phyloP scores from a whole-genome alignment of 2,797 vertebrate species.

The Spinus pinus region DNA sequence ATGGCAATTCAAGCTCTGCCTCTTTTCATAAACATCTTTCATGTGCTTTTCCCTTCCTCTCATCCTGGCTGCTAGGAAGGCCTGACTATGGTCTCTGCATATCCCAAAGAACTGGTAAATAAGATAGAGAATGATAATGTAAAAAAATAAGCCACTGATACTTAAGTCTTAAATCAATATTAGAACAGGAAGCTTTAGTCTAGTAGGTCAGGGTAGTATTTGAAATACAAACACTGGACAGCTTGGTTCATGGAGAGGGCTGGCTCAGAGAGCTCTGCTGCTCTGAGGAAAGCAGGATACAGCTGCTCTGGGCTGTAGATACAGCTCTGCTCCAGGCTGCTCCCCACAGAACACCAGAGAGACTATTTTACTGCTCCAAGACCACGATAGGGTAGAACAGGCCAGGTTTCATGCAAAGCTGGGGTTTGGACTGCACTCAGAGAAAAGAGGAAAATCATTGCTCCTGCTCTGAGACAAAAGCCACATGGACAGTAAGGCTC shows the following conservation, averaged over 20 bases:
- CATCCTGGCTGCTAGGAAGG: neutral
- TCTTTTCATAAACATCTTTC: neutral
- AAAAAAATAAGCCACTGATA: conserved; percentile 9
- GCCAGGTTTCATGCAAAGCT: neutral
- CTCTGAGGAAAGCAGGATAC: neutral
- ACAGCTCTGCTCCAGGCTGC: neutral
- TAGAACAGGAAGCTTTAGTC: conserved; percentile 34
- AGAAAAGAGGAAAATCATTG: neutral
- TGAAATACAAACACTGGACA: neutral
- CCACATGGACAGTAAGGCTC: neutral
- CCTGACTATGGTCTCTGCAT: neutral
- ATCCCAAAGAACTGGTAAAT: neutral
- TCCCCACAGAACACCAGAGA: neutral
- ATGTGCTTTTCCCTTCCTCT: neutral
- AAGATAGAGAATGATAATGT: neutral
- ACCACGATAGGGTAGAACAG: neutral
- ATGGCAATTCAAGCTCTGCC: neutral
- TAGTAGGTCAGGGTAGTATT: neutral
- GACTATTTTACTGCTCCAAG: neutral
- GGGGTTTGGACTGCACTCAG: neutral
- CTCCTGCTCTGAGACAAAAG: neutral
- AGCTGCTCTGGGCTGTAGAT: neutral
- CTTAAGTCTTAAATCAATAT: conserved; percentile 32
- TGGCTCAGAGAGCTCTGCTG: neutral
- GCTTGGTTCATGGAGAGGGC: neutral